Evolutionary conservation across 2,797 vertebrate species (phyloP), one percentile per base, ranked within the genome.

Genomic region (Sarcophilus harrisii): DNA sequence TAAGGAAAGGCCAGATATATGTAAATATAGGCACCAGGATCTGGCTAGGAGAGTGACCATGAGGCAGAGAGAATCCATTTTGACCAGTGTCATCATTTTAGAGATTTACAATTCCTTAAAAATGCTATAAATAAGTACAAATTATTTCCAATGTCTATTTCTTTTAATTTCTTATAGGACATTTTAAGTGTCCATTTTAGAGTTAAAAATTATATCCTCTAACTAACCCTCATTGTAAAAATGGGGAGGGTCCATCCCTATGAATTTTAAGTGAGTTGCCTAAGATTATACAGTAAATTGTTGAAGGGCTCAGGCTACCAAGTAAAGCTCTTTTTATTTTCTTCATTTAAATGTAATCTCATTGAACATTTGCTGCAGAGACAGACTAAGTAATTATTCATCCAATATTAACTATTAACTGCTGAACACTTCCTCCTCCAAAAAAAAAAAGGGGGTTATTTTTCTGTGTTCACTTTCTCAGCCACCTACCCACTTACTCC

Each of bases 111-210:
- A 8, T 73, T 38, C 6, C 62, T 32, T 38, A 18, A 38, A 29
- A 52, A 27, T 59, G 6, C 5, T 92, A 9, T 89, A 54, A 96
- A 29, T 28, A 45, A 1, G 1, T 5, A 54, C n/a, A 21, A 93
- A 59, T 5, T 94, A 29, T 57, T 94, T 66, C 92, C 91, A 52
- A 93, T 62, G 18, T 62, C 60, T 38, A 2, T 95, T 66, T 73
- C 16, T 38, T 38, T 73, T 73, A 73, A 73, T 91, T 93, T 94
- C 62, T 93, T 66, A 90, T 57, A 27, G n/a, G 6, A 58, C 24
- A 91, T 18, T 90, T 94, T 30, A 60, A n/a, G n/a, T 92, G 29
- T 12, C 14, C 5, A 4, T 29, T 54, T 11, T 55, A 73, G 32
- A 73, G 62, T 73, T 73, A 73, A 73, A 66, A n/a, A 66, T 32